Conservation (phyloP, 2,797 vertebrate species). For the Diglossa cyanea region DNA sequence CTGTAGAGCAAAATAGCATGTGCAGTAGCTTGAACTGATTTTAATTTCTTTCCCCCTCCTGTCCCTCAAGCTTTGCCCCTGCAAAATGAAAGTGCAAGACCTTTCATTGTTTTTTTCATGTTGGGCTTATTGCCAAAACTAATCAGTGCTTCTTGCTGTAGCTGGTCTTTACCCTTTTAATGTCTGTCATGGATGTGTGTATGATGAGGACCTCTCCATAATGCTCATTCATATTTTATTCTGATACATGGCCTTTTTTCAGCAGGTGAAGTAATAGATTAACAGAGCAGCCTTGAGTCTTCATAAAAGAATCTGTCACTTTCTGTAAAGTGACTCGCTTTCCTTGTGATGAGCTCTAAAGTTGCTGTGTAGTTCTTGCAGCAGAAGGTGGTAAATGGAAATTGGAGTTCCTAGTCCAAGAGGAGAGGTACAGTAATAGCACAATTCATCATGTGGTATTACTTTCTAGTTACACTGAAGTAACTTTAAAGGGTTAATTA, state of each 20-base stretch:
- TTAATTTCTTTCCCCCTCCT: neutral
- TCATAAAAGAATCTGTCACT: neutral
- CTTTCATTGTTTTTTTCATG: neutral
- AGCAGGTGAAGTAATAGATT: neutral
- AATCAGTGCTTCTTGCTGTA: neutral
- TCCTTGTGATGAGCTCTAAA: neutral
- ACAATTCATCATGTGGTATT: neutral
- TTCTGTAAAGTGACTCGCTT: neutral
- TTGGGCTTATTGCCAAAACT: neutral
- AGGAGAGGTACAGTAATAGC: neutral
- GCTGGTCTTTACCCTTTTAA: neutral
- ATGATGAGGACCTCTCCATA: neutral
- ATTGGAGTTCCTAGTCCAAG: neutral
- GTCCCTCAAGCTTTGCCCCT: neutral
- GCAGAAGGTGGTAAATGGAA: constrained; percentile 30
- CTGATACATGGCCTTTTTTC: neutral
- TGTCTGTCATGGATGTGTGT: neutral
- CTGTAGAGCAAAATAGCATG: neutral
- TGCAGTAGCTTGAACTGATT: neutral
- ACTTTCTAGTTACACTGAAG: neutral
- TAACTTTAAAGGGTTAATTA: neutral
- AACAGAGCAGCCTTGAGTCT: neutral
- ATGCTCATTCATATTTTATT: neutral
- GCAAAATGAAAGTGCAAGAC: neutral
- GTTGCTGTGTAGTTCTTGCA: neutral